Base-by-base conservation (phyloP, 2,888 invertebrate genomes). In the Harpalus rubripes region DNA sequence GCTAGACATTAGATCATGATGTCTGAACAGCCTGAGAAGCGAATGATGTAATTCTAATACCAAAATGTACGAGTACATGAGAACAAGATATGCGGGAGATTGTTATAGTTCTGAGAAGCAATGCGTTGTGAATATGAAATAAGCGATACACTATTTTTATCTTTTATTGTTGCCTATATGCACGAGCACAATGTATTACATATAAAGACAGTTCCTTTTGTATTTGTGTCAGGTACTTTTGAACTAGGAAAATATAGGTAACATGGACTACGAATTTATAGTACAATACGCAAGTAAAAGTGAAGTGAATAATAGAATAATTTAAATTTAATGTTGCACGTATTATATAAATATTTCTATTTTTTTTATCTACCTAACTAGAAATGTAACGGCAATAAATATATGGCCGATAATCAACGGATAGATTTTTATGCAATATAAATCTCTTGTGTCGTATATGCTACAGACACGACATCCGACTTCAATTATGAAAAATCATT, bases 21-120 rank as follows among this genome's bases (percentile, higher is more conserved):
- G 12, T 65, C 26, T 65, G 26, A 65, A 32, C 26, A 22, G 65
- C n/a, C 68, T 68, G 39, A 4, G 68, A 68, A 65, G 8, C 15
- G 6, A 26, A 32, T 68, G 68, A 68, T 68, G 68, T 68, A 68
- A 68, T 68, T 68, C n/a, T 26, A 68, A 68, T 68, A 68, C 26
- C 4, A 39, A 68, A 68, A 68, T 68, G 65, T 32, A 32, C 32
- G 2, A 32, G 32, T 41, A 18, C 18, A 18, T 68, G 68, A 39
- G 68, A 68, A 68, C 32, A 32, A 26, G 12, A 12, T 63, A 22
- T 18, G 26, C 63, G 12, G 10, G 63, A 59, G 63, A 18, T 59
- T 26, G 63, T 22, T 63, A 63, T 63, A 26, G 22, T 63, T 63
- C 63, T 18, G 6, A 12, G 63, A 63, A 63, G 18, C 22, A 22